These are phyloP conservation scores for Chloroceryle amazona DNA, from an alignment of 2,797 vertebrate species.

Conservation along the genomic window DNA sequence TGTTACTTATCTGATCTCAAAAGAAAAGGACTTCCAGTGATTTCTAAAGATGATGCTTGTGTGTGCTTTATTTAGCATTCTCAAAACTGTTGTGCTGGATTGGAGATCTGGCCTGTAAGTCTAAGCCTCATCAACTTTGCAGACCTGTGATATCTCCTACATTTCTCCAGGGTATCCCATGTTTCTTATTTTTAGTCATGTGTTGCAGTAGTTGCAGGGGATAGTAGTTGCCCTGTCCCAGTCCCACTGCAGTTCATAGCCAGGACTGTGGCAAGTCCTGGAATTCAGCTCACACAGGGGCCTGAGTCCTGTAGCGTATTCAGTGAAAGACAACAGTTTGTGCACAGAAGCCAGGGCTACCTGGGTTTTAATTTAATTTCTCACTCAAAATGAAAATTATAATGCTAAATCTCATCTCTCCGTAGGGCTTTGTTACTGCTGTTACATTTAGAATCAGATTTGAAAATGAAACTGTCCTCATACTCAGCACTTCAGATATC, in stretches of 20 bases:
- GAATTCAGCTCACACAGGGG: background rate
- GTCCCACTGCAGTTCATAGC: background rate
- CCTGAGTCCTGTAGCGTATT: background rate
- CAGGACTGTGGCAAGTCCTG: background rate
- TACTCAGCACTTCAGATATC: background rate
- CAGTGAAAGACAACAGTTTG: background rate
- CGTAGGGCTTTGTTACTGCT: background rate
- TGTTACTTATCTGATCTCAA: background rate
- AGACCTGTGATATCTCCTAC: background rate
- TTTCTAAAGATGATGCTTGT: background rate
- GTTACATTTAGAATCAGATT: background rate
- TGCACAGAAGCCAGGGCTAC: background rate
- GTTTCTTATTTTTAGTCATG: background rate
- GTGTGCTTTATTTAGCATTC: rapidly evolving
- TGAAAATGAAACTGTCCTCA: background rate
- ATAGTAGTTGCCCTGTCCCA: background rate
- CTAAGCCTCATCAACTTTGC: background rate
- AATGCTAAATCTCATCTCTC: background rate
- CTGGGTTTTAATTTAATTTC: background rate
- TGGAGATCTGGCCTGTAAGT: background rate
- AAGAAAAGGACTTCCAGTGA: background rate
- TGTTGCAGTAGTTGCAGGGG: background rate
- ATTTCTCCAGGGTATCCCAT: background rate
- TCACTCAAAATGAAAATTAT: background rate
- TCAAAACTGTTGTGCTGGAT: background rate